Percentiles rank a stretch among this genome's conserved stretches.
Evolutionary conservation across 2,113 vertebrate species (phyloP).

Genomic region (Melanerpes formicivorus): DNA sequence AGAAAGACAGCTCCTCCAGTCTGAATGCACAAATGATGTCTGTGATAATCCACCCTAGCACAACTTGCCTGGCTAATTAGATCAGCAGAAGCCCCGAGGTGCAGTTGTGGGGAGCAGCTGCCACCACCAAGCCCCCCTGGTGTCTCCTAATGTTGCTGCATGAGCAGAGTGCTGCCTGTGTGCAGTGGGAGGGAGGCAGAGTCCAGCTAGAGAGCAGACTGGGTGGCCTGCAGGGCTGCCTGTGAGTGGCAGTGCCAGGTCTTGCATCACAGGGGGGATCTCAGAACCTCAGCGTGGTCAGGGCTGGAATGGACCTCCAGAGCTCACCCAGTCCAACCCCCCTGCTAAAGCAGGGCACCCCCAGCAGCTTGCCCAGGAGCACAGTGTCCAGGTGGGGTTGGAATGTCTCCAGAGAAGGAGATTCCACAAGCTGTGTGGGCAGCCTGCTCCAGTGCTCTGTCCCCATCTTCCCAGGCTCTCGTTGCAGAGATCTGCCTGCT

Average conservation of each 20-base stretch:
- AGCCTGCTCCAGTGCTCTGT: too few species aligned
- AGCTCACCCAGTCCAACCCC: too few species aligned
- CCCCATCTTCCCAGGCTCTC: not conserved
- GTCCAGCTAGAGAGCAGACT: not conserved
- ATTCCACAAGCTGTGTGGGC: too few species aligned
- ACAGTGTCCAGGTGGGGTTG: too few species aligned
- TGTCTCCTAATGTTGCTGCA: not conserved
- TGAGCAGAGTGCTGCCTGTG: not conserved
- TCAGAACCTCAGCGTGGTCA: too few species aligned
- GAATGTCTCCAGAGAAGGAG: too few species aligned
- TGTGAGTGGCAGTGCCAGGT: not conserved
- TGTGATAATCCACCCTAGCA: not conserved
- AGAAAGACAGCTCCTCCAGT: not conserved
- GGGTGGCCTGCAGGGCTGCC: not conserved
- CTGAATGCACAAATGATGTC: not conserved
- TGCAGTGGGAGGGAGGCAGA: not conserved
- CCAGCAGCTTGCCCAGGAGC: too few species aligned
- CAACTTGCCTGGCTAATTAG: not conserved
- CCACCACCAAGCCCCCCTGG: not conserved
- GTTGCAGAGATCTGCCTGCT: constrained; percentile 94
- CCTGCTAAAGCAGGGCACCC: too few species aligned
- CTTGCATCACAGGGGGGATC: too few species aligned
- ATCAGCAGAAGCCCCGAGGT: not conserved
- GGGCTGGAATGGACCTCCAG: too few species aligned
- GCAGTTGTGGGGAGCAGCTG: not conserved